Percentiles rank a stretch among this genome's conserved stretches.
Conservation (phyloP, 1,140 invertebrate species). For the Drosophila auraria region DNA sequence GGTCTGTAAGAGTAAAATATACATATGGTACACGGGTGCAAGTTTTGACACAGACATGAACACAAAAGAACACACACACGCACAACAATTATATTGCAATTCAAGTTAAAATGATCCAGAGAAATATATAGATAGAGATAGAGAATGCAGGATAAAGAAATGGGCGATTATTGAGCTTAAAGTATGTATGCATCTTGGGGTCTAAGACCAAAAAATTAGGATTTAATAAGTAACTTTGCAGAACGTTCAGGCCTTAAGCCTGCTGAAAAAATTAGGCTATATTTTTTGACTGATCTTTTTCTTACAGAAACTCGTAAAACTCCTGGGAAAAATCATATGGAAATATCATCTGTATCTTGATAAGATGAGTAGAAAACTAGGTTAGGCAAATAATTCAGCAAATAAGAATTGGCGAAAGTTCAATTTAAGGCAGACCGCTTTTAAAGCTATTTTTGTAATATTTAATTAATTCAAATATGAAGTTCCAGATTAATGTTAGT, state of each 20-base stretch:
- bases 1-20: conserved; percentile 9
- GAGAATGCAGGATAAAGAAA: conserved; percentile 35
- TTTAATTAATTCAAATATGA: conserved; percentile 11
- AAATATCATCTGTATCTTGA: neutral
- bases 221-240: neutral
- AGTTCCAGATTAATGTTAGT: conserved; percentile 12
- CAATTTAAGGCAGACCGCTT: neutral
- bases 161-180: conserved; percentile 28
- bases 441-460: neutral
- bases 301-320: neutral
- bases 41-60: conserved; percentile 49
- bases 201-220: neutral
- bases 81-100: conserved; percentile 40
- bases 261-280: conserved; percentile 21
- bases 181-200: conserved; percentile 6
- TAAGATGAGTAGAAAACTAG: conserved; percentile 3
- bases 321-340: neutral
- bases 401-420: conserved; percentile 7
- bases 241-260: too few species aligned
- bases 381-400: conserved; percentile 20
- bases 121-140: conserved; percentile 18
- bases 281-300: neutral
- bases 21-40: conserved; percentile 44
- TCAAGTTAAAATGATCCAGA: conserved; percentile 39
- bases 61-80: conserved; percentile 43